phyloP scores from a whole-genome alignment of 2,888 invertebrate species.

The Acanthacorydalis orientalis region DNA sequence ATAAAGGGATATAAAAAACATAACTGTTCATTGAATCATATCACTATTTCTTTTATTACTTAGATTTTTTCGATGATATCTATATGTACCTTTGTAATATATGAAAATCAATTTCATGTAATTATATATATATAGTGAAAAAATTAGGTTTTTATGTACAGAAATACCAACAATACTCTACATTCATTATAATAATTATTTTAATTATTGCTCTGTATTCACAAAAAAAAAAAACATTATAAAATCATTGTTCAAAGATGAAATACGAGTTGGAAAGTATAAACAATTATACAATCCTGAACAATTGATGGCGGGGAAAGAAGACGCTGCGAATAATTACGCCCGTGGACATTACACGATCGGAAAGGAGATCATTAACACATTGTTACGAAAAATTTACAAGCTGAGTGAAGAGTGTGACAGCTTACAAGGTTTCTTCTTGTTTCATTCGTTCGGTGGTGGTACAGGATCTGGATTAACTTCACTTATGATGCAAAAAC shows the following conservation, averaged over 20 bases:
- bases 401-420: constrained; percentile 69
- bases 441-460: constrained; percentile 76
- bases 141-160: no score
- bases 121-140: no score
- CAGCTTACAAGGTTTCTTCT: constrained; percentile 67
- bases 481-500: constrained; percentile 68
- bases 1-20: no score
- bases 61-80: no score
- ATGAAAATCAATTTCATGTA: no score
- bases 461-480: constrained; percentile 85
- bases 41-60: no score
- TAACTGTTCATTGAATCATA: no score
- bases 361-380: constrained; percentile 60
- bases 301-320: constrained; percentile 73
- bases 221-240: no score
- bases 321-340: constrained; percentile 82
- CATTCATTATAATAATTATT: no score
- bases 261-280: constrained; percentile 52
- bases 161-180: no score
- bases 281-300: constrained; percentile 69
- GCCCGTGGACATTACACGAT: constrained; percentile 77
- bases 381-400: constrained; percentile 53
- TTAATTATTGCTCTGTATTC: no score
- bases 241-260: constrained; percentile 27
- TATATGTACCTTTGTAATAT: no score